These are phyloP conservation scores for Odontamblyopus lacepedii DNA, from an alignment of 2,797 vertebrate genomes.

Conservation along the genomic window DNA sequence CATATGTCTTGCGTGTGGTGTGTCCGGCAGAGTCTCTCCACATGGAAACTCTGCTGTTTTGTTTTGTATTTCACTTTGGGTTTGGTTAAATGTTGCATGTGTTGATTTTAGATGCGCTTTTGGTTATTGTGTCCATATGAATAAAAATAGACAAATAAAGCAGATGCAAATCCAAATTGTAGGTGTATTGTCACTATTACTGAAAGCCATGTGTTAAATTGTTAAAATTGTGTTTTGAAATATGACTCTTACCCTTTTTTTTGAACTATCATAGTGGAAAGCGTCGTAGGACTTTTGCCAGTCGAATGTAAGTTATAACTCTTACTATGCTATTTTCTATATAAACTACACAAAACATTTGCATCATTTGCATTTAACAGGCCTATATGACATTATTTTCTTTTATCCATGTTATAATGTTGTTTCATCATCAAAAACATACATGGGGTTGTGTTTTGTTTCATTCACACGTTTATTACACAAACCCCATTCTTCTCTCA, in stretches of 20 bases:
- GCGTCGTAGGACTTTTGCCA: constrained; percentile 70
- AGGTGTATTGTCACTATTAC: constrained; percentile 36
- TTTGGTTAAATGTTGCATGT: constrained; percentile 14
- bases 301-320: constrained; percentile 73
- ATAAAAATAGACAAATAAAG: constrained; percentile 52
- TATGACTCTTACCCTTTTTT: neutral
- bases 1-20: constrained; percentile 4
- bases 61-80: constrained; percentile 24
- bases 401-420: too few species aligned
- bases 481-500: too few species aligned
- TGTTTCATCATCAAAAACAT: too few species aligned
- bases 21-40: constrained; percentile 44
- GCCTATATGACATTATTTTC: too few species aligned
- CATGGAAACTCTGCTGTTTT: constrained; percentile 30
- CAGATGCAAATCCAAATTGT: constrained; percentile 36
- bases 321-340: neutral
- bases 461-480: too few species aligned
- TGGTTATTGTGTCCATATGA: constrained; percentile 31
- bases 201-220: neutral
- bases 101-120: constrained; percentile 26
- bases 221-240: constrained; percentile 12
- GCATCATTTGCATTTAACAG: too few species aligned
- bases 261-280: constrained; percentile 49
- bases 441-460: too few species aligned
- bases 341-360: neutral